A percentile compares a stretch with the other conserved stretches of the same genome.
Conservation (phyloP, 2,113 vertebrate species). For the Alaudala cheleensis region DNA sequence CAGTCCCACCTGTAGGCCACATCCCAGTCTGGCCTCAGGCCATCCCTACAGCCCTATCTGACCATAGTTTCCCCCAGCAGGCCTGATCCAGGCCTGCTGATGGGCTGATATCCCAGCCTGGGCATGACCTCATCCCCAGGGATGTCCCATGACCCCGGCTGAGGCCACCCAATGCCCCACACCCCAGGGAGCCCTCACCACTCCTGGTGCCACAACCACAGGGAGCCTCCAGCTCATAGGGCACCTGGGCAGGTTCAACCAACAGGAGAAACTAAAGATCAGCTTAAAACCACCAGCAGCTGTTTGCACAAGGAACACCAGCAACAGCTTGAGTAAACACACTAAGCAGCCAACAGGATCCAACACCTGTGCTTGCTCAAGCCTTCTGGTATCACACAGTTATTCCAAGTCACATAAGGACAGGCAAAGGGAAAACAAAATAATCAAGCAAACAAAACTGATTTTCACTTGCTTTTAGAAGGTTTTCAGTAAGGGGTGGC, state of each 20-base stretch:
- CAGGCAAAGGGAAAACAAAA: not conserved
- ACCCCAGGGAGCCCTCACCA: not conserved
- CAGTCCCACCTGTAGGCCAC: rapidly evolving
- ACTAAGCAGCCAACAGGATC: not conserved
- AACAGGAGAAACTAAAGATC: not conserved
- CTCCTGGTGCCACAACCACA: not conserved
- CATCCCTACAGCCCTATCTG: not conserved
- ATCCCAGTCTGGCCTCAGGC: not conserved
- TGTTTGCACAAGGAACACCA: not conserved
- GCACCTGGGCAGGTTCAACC: not conserved
- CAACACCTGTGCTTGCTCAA: not conserved
- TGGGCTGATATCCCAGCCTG: not conserved
- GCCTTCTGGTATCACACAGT: not conserved
- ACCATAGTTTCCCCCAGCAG: rapidly evolving
- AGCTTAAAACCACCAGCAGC: not conserved
- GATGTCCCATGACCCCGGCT: not conserved
- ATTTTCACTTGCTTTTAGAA: not conserved
- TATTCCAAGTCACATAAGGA: not conserved
- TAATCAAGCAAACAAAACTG: not conserved
- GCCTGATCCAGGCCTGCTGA: too few species aligned
- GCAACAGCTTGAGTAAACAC: not conserved
- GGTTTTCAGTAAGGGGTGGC: not conserved
- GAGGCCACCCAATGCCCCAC: rapidly evolving
- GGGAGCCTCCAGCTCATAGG: not conserved
- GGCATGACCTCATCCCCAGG: not conserved